Conservation (phyloP, 1,140 invertebrate genomes). For the Xylocopa sonorina region DNA sequence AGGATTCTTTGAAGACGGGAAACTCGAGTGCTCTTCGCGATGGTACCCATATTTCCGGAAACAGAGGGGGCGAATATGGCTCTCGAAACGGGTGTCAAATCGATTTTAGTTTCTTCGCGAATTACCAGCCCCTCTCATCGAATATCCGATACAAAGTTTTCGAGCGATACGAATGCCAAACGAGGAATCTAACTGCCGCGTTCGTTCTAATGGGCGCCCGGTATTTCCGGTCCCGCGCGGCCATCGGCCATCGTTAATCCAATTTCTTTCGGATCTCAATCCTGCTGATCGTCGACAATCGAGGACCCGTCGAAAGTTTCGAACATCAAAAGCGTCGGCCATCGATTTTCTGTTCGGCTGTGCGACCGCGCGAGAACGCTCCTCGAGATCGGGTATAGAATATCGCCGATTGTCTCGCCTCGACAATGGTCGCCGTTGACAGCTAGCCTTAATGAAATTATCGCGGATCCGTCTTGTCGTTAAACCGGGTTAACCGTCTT, state of each 20-base stretch:
- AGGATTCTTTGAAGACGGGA: background rate
- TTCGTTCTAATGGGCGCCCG: background rate
- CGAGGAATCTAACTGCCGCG: background rate
- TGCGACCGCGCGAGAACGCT: background rate
- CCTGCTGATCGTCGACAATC: conserved; percentile 9
- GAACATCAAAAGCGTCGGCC: conserved; percentile 12
- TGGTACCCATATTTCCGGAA: background rate
- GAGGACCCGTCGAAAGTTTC: conserved; percentile 48
- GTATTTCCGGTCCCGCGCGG: background rate
- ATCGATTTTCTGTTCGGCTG: conserved; percentile 56
- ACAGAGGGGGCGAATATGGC: conserved; percentile 5
- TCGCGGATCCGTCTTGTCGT: background rate
- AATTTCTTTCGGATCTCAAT: conserved; percentile 49
- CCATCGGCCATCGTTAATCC: conserved; percentile 28
- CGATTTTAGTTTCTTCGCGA: conserved; percentile 4
- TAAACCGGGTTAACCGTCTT: conserved; percentile 24
- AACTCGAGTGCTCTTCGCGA: background rate
- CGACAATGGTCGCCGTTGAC: conserved; percentile 41
- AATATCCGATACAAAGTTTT: conserved; percentile 22
- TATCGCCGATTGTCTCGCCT: conserved; percentile 46
- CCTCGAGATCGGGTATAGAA: conserved; percentile 41
- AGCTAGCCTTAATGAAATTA: conserved; percentile 44
- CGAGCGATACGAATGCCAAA: too few relatives aligned
- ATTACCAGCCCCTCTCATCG: background rate
- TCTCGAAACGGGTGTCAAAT: background rate